A percentile compares a stretch with the other conserved stretches of the same genome.
Conservation (phyloP, 1,140 invertebrate genomes). For the Pseudomyrmex dendroicus region DNA sequence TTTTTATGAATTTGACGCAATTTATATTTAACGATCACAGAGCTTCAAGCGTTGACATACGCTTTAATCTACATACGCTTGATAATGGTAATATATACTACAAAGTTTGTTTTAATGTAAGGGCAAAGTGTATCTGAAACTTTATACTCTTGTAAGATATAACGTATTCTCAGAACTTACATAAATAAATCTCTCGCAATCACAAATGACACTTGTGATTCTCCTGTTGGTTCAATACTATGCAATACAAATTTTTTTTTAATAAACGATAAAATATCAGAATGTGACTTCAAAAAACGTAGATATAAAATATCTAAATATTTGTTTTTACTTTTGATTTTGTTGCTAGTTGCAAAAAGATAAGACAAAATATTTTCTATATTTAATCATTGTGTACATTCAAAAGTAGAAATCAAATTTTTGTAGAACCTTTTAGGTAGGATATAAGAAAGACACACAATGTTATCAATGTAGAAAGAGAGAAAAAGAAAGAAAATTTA, state of each 20-base stretch:
- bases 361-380: not conserved
- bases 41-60: too few species aligned
- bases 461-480: conserved; percentile 11
- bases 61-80: too few species aligned
- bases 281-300: not conserved
- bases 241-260: not conserved
- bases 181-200: not conserved
- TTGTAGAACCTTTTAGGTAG: conserved; percentile 58
- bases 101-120: conserved; percentile 4
- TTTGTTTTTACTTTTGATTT: not conserved
- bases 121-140: not conserved
- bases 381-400: not conserved
- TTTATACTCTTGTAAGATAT: not conserved
- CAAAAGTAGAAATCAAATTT: conserved; percentile 1
- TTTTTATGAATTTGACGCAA: too few species aligned
- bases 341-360: not conserved
- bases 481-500: conserved; percentile 1
- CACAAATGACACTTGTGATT: not conserved
- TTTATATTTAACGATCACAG: too few species aligned
- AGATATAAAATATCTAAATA: not conserved
- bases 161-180: not conserved
- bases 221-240: not conserved
- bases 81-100: not conserved
- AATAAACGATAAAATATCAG: not conserved
- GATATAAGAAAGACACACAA: conserved; percentile 24